Percentiles rank a stretch among this genome's conserved stretches.
phyloP scores from a whole-genome alignment of 2,888 invertebrate genomes.

The Drosophila multiciliata region DNA sequence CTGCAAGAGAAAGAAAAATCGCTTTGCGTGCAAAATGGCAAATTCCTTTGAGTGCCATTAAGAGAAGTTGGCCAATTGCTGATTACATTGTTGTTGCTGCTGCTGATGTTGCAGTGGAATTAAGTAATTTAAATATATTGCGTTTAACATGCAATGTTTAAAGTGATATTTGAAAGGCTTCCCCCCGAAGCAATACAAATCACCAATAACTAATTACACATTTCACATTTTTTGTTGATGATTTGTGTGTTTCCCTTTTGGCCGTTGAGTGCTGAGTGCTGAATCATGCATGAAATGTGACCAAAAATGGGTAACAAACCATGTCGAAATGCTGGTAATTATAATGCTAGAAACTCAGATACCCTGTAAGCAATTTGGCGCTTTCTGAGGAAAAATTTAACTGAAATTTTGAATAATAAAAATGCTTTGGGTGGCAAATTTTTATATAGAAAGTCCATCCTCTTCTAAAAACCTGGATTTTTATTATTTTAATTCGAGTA shows the following conservation, averaged over 20 bases:
- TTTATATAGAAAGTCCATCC: neutral
- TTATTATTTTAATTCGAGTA: neutral
- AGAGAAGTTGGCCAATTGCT: conserved; percentile 52
- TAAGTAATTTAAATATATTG: conserved; percentile 55
- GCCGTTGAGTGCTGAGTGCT: conserved; percentile 35
- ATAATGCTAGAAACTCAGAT: neutral
- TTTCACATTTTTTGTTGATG: neutral
- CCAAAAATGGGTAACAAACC: conserved; percentile 21
- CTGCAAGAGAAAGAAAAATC: neutral
- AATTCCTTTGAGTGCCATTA: conserved; percentile 63
- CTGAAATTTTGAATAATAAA: neutral
- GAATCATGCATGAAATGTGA: conserved; percentile 65
- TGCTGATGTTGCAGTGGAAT: conserved; percentile 42
- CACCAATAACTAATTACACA: conserved; percentile 4
- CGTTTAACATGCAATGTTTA: conserved; percentile 64
- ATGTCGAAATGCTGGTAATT: neutral
- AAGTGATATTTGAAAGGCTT: conserved; percentile 3
- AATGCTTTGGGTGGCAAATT: neutral
- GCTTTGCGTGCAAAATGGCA: conserved; percentile 25
- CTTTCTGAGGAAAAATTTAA: neutral
- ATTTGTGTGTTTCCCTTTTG: conserved; percentile 2
- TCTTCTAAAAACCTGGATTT: rapidly evolving
- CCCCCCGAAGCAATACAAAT: conserved; percentile 37
- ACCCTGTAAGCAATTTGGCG: neutral
- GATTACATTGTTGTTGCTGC: conserved; percentile 56